phyloP scores from a whole-genome alignment of 2,888 invertebrate species.

The Apoda limacodes region DNA sequence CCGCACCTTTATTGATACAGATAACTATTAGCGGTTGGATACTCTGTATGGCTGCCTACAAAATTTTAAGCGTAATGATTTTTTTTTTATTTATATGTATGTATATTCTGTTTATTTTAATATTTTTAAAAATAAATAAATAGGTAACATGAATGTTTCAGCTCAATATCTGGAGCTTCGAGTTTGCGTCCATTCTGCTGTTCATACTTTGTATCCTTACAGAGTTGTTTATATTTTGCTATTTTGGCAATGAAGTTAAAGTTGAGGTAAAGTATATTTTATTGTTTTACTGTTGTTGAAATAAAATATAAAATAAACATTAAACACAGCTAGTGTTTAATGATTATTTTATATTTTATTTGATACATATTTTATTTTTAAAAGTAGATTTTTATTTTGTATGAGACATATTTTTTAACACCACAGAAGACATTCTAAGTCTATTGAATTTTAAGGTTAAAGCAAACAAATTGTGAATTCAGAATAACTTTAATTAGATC shows the following conservation, averaged over 20 bases:
- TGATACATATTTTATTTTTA: too few species aligned
- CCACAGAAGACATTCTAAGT: too few species aligned
- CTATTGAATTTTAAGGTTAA: too few species aligned
- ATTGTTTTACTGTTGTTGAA: too few species aligned
- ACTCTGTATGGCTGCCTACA: conserved; percentile 57
- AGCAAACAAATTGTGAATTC: too few species aligned
- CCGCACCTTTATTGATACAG: conserved; percentile 44
- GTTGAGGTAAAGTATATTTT: too few species aligned
- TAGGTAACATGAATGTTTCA: conserved; percentile 16
- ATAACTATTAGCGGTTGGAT: conserved; percentile 58
- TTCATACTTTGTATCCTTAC: conserved; percentile 66
- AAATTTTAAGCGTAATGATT: conserved; percentile 44
- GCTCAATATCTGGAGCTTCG: conserved; percentile 42
- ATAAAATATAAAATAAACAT: too few species aligned
- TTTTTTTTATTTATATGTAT: background rate
- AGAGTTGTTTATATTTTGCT: conserved; percentile 68
- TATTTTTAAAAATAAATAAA: background rate
- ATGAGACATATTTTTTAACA: too few species aligned
- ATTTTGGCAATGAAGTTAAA: conserved; percentile 68
- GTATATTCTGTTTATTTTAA: background rate
- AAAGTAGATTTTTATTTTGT: too few species aligned
- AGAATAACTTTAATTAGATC: too few species aligned
- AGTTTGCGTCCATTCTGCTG: conserved; percentile 61
- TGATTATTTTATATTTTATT: too few species aligned
- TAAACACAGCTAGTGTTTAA: too few species aligned